Evolutionary conservation across 2,113 vertebrate genomes (phyloP).

Genomic region (Noctilio leporinus): DNA sequence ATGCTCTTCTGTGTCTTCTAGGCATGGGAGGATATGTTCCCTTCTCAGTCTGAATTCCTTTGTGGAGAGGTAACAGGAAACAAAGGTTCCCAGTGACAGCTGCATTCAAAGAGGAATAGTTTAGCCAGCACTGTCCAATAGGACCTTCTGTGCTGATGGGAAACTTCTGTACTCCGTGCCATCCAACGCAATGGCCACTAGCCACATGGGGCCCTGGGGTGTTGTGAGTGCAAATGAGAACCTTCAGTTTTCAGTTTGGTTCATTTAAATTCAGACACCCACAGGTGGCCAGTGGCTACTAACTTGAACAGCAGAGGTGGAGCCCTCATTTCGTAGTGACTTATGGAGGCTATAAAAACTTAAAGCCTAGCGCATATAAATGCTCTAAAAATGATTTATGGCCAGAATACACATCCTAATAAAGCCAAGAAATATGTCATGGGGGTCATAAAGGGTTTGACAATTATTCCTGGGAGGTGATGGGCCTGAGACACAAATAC

Average conservation of each 20-base stretch:
- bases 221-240: neutral
- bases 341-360: neutral
- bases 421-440: neutral
- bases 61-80: neutral
- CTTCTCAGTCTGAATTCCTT: neutral
- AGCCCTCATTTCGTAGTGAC: neutral
- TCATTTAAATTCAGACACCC: neutral
- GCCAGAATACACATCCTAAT: no score
- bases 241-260: neutral
- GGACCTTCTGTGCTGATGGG: neutral
- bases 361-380: neutral
- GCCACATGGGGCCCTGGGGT: neutral
- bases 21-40: neutral
- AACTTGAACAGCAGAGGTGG: no score
- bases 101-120: neutral
- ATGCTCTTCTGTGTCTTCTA: neutral
- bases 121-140: neutral
- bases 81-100: neutral
- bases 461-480: neutral
- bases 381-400: neutral
- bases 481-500: neutral
- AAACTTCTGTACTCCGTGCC: neutral
- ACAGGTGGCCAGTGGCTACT: neutral
- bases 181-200: fast-evolving
- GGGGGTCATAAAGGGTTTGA: neutral